These are phyloP conservation scores for Tachyglossus aculeatus DNA, from an alignment of 2,797 vertebrate genomes.

Conservation along the genomic window DNA sequence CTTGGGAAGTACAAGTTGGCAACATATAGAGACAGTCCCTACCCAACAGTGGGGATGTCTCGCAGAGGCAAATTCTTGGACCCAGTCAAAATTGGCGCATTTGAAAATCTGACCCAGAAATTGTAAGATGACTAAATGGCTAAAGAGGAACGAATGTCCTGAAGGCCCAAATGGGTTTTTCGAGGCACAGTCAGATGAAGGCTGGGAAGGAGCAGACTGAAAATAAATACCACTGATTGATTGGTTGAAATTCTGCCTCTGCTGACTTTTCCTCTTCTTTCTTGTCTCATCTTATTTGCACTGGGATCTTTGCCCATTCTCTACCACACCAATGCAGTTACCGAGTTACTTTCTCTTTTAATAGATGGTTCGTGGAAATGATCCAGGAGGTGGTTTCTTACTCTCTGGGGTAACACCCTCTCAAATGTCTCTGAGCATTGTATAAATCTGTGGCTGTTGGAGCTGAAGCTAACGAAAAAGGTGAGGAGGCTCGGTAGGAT, in stretches of 20 bases:
- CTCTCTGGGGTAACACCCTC: conserved; percentile 17
- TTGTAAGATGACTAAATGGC: conserved; percentile 14
- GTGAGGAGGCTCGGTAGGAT: too few species aligned
- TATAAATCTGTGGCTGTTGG: neutral
- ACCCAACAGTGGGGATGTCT: conserved; percentile 10
- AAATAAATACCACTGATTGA: too few species aligned
- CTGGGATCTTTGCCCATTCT: conserved; percentile 15
- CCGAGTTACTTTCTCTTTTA: conserved; percentile 11
- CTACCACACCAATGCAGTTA: too few species aligned
- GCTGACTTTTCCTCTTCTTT: conserved; percentile 24
- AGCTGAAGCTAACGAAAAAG: conserved; percentile 17
- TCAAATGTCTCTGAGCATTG: conserved; percentile 24
- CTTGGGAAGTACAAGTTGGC: too few species aligned
- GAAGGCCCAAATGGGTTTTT: neutral
- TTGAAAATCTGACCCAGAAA: conserved; percentile 9
- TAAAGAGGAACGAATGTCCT: neutral
- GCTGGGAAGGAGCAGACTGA: conserved; percentile 2
- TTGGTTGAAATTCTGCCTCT: neutral
- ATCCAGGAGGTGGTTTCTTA: conserved; percentile 35
- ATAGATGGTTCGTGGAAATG: conserved; percentile 49
- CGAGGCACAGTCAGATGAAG: conserved; percentile 7
- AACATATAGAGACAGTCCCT: too few species aligned
- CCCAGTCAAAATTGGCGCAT: neutral
- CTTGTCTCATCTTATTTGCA: conserved; percentile 18
- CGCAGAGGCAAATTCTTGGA: conserved; percentile 3